phyloP scores from a whole-genome alignment of 2,797 vertebrate species.

The Aphelocoma californica region DNA sequence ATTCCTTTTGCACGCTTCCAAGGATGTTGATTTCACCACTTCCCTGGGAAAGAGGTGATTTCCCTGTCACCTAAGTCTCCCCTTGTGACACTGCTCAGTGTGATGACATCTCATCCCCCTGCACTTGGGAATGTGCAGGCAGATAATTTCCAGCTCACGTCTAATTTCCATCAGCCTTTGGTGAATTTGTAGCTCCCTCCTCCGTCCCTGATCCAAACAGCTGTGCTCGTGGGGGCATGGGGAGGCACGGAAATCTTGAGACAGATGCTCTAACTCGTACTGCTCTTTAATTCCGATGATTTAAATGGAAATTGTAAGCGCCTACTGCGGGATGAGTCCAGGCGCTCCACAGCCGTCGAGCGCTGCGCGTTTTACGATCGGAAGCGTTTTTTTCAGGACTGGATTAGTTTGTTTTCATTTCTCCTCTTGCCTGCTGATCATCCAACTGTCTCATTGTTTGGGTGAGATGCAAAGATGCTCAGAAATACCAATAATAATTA shows the following conservation, averaged over 20 bases:
- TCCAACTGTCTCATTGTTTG: constrained; percentile 37
- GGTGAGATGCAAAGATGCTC: neutral
- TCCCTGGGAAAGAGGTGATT: neutral
- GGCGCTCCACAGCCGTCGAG: neutral
- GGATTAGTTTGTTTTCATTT: constrained; percentile 30
- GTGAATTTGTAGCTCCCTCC: neutral
- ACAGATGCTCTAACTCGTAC: neutral
- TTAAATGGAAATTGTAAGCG: constrained; percentile 3
- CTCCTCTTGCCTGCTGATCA: constrained; percentile 5
- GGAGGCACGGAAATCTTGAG: neutral
- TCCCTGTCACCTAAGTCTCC: neutral
- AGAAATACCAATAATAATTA: neutral
- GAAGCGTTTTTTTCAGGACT: neutral
- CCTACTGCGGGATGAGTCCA: neutral
- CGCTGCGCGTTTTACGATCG: neutral
- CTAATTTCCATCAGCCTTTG: neutral
- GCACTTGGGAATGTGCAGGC: fast-evolving
- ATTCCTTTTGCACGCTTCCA: neutral
- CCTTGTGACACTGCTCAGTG: fast-evolving
- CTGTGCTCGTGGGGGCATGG: neutral
- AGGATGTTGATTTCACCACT: neutral
- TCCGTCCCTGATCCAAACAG: neutral
- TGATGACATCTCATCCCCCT: neutral
- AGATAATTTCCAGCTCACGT: neutral
- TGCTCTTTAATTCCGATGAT: constrained; percentile 20